Conservation (phyloP, 1,140 invertebrate genomes). For the Platorchestia sp. region DNA sequence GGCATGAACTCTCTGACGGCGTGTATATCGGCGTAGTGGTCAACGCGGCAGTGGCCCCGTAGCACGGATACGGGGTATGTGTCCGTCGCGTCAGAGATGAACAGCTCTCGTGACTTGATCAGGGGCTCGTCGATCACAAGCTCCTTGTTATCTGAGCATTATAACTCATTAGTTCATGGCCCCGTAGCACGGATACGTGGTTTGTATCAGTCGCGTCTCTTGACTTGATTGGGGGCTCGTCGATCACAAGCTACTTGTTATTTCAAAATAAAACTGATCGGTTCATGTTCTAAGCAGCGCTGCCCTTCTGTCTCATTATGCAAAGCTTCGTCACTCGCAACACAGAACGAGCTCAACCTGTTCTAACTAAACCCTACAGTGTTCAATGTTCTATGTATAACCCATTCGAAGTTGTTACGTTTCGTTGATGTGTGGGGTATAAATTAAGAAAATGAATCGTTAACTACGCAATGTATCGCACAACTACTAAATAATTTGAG, state of each 20-base stretch:
- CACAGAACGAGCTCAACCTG: neutral
- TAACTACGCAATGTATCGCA: too few relatives aligned
- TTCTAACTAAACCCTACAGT: neutral
- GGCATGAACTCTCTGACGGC: slow-evolving; percentile 71
- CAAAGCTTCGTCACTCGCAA: neutral
- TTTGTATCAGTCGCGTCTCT: slow-evolving; percentile 74
- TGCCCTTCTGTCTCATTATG: neutral
- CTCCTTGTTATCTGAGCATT: slow-evolving; percentile 68
- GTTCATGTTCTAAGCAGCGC: neutral
- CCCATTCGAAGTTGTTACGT: too few relatives aligned
- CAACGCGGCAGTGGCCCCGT: slow-evolving; percentile 74
- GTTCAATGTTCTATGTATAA: too few relatives aligned
- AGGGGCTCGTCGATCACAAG: slow-evolving; percentile 71
- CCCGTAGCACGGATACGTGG: slow-evolving; percentile 74
- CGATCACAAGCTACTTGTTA: slow-evolving; percentile 70
- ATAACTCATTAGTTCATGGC: neutral
- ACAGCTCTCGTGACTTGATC: slow-evolving; percentile 73
- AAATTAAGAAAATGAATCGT: too few relatives aligned
- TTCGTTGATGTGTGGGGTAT: too few relatives aligned
- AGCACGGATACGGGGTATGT: slow-evolving; percentile 75
- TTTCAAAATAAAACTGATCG: too few relatives aligned
- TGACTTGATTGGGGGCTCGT: slow-evolving; percentile 72
- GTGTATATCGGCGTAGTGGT: slow-evolving; percentile 74
- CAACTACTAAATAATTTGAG: too few relatives aligned
- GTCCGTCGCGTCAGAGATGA: slow-evolving; percentile 75